Base-by-base conservation (phyloP, 2,797 vertebrate species). In the Syndactyla subalaris region DNA sequence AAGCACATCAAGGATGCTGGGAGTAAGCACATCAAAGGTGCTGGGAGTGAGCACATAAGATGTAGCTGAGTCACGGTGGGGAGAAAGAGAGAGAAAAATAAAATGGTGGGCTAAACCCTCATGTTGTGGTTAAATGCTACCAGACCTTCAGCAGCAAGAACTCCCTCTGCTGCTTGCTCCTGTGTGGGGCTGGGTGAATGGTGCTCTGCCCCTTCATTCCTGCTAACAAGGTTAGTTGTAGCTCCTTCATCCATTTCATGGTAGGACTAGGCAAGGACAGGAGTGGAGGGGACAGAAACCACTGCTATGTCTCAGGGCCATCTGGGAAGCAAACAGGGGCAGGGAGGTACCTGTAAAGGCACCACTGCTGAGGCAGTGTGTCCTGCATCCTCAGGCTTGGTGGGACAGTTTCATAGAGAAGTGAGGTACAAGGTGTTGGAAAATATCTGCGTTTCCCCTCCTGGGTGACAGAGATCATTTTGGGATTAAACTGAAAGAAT, bases 311-410 rank as follows among this genome's bases (percentile, higher is more conserved):
- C 52, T 73, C 59, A 66, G 57, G 49, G 51, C 48, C 59, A 51
- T 34, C 24, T 0, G 4, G 46, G 65, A 72, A 63, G 54, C 1
- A 13, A 77, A 62, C 22, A 63, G 32, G 34, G 27, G 5, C 39
- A 88, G 38, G 30, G 55, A 79, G 6, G 23, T 29, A 85, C 27
- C 59, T 79, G 70, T 34, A 68, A 49, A 66, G 67, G 18, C 29
- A 61, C 22, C 1, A 0, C 29, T 74, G 70, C 45, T 15, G n/a
- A 27, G 43, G 16, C 20, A 39, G 26, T 0, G 0, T 6, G 2
- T 51, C 32, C 70, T 62, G 27, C n/a, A 65, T 41, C n/a, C 19
- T 39, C 2, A 7, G 39, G 43, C 11, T 27, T 48, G 32, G 27
- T 4, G 7, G 43, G 52, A 27, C 0, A 1, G 24, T 62, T 71